Evolutionary conservation across 2,113 vertebrate species (phyloP).

Genomic region (Tor tambroides): DNA sequence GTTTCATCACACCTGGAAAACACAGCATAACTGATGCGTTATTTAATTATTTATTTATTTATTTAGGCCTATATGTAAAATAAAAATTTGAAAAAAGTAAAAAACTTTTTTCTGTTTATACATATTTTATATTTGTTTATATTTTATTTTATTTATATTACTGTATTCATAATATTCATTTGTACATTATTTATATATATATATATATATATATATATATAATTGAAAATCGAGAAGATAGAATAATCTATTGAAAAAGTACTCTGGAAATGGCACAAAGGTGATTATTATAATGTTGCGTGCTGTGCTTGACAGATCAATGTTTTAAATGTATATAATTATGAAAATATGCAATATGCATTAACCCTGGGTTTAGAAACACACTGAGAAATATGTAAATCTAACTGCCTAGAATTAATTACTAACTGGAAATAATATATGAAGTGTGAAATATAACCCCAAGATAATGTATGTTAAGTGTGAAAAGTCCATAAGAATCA

Average conservation of each 20-base stretch:
- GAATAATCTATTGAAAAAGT: not conserved
- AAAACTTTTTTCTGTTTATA: not conserved
- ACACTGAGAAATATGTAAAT: conserved; percentile 14
- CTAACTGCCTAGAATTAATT: not conserved
- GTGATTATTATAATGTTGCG: not conserved
- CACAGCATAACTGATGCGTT: not conserved
- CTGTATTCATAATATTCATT: too few species aligned
- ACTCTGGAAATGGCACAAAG: not conserved
- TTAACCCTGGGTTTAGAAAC: conserved; percentile 5
- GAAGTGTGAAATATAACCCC: not conserved
- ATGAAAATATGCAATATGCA: not conserved
- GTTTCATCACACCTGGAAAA: not conserved
- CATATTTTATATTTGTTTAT: not conserved
- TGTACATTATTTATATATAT: too few species aligned
- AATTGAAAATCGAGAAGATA: too few species aligned
- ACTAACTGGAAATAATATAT: not conserved
- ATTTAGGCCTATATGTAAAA: not conserved
- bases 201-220: too few species aligned
- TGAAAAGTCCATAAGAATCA: not conserved
- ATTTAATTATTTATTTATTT: not conserved
- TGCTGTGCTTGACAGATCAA: not conserved
- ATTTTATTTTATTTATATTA: too few species aligned
- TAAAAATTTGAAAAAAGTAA: too few species aligned
- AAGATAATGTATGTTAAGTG: not conserved
- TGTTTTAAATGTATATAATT: not conserved